These are phyloP conservation scores for Atta texana DNA, from an alignment of 1,140 invertebrate genomes.

Conservation along the genomic window DNA sequence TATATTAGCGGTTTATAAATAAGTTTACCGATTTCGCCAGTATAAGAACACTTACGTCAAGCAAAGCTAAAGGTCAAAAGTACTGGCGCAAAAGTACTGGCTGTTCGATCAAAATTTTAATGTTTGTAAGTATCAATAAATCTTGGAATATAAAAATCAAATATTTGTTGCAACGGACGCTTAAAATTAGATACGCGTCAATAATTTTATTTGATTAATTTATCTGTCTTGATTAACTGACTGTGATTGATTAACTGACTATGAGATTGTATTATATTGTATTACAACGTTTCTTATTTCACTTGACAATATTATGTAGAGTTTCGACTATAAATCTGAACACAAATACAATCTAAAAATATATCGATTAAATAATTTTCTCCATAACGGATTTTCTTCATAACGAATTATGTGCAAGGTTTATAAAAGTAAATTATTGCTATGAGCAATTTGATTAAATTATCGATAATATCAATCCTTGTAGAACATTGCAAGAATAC, in stretches of 20 bases:
- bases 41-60: conserved; percentile 51
- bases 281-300: conserved; percentile 23
- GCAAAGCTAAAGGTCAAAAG: conserved; percentile 55
- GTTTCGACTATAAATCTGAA: conserved; percentile 12
- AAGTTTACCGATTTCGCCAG: conserved; percentile 44
- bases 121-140: conserved; percentile 29
- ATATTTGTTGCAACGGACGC: conserved; percentile 20
- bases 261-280: background rate
- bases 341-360: conserved; percentile 1
- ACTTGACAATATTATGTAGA: background rate
- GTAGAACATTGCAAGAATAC: background rate
- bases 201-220: conserved; percentile 24
- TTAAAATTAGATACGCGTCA: conserved; percentile 42
- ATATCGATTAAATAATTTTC: conserved; percentile 7
- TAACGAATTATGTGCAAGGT: conserved; percentile 6
- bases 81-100: conserved; percentile 12
- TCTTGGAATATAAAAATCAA: background rate
- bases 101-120: conserved; percentile 42
- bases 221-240: background rate
- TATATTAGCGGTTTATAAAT: conserved; percentile 59
- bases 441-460: background rate
- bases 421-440: background rate
- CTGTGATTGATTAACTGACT: background rate
- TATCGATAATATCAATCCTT: background rate
- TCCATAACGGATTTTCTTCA: background rate